Conservation (phyloP, 2,797 vertebrate genomes). For the Psittacula echo region DNA sequence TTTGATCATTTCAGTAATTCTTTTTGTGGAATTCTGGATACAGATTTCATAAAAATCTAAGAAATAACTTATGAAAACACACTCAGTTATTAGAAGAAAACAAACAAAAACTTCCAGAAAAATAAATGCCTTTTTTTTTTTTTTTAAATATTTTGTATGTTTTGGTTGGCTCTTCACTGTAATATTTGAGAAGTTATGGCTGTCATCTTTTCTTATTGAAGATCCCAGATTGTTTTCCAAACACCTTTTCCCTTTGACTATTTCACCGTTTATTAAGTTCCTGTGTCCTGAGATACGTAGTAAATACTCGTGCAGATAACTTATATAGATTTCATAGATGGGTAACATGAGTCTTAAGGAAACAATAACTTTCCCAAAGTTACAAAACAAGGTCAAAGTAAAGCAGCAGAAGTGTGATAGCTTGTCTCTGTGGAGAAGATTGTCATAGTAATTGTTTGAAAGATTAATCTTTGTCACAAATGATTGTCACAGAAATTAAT, state of each 20-base stretch:
- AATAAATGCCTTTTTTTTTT: neutral
- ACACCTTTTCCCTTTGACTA: neutral
- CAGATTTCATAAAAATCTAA: neutral
- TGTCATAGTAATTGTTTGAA: constrained; percentile 50
- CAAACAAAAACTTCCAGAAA: neutral
- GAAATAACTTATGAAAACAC: neutral
- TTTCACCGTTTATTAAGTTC: neutral
- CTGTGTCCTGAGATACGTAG: neutral
- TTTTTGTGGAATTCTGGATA: neutral
- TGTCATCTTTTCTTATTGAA: neutral
- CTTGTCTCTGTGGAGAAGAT: constrained; percentile 22
- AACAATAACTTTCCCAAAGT: constrained; percentile 29
- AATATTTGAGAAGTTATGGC: neutral
- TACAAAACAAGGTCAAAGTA: constrained; percentile 46
- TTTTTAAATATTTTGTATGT: neutral
- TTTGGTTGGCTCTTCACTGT: neutral
- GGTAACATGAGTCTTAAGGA: neutral
- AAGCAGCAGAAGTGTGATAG: neutral
- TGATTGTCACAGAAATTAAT: constrained; percentile 56
- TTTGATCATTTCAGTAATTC: neutral
- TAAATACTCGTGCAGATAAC: neutral
- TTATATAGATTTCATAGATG: neutral
- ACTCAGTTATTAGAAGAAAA: neutral
- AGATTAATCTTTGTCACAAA: constrained; percentile 64
- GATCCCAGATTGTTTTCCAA: neutral